Evolutionary conservation across 2,797 vertebrate genomes (phyloP).

Genomic region (Coregonus sp.): DNA sequence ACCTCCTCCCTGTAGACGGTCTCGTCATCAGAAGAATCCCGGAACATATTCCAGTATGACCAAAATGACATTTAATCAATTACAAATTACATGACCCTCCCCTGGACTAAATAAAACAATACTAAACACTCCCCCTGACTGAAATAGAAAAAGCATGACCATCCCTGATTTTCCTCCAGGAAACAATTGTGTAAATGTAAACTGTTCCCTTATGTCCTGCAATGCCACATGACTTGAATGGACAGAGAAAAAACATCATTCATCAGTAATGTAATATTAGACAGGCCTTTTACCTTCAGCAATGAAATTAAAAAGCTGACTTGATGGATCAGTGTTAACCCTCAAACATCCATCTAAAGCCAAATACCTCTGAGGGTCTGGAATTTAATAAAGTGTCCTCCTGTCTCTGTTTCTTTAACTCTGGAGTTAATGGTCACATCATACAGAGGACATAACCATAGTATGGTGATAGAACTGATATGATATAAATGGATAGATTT

Average conservation of each 20-base stretch:
- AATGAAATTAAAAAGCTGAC: constrained; percentile 4
- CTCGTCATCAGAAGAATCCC: no score
- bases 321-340: neutral
- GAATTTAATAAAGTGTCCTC: neutral
- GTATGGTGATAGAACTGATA: neutral
- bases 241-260: constrained; percentile 32
- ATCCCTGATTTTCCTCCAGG: no score
- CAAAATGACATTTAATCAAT: no score
- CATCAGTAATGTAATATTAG: constrained; percentile 14
- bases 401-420: neutral
- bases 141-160: no score
- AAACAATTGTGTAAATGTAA: constrained; percentile 4
- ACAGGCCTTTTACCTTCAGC: neutral
- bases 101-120: no score
- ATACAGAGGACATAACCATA: neutral
- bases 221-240: constrained; percentile 17
- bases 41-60: no score
- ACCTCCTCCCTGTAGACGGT: no score
- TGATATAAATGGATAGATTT: neutral
- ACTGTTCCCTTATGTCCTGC: constrained; percentile 17
- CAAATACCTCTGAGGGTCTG: neutral
- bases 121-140: no score
- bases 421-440: neutral
- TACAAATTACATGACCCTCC: no score
- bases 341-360: neutral